Evolutionary conservation across 2,888 invertebrate genomes (phyloP), one percentile per base, ranked within the genome.

Genomic region (Seira sanloemensis): DNA sequence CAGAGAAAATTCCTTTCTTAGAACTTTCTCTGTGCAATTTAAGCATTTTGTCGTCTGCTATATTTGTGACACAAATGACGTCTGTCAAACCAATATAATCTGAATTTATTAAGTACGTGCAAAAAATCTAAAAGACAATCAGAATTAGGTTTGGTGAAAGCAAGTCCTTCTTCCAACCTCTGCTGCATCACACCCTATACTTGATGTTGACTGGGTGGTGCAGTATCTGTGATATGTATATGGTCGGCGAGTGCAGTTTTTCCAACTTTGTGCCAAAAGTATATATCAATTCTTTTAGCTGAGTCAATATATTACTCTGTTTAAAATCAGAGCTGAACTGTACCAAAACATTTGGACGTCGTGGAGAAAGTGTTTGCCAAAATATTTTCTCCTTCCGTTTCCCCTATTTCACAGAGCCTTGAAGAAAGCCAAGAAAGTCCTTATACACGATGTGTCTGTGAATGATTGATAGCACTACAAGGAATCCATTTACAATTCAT

Each of bases 381-480:
- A 69, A 58, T n/a, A 69, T 78, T 71, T 62, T 75, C 50, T 27
- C 27, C 62, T 72, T 62, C n/a, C 26, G 16, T 24, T 54, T 58
- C 23, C 66, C 66, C 25, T 50, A 18, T 12, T 12, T 16, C 50
- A 37, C 12, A 37, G 5, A 37, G 54, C n/a, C 23, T 25, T 54
- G 25, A 24, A 26, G 66, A 37, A 4, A 37, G 54, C n/a, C 23
- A 58, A 73, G 25, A 24, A 26, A 72, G 1, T 18, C 50, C 21
- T 50, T n/a, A n/a, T 23, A 23, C 54, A 58, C n/a, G n/a, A n/a
- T n/a, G 7, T 67, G 68, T 54, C 69, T 79, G 25, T 58, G 69
- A 25, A 75, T 80, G 80, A 80, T 80, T 80, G 80, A 80, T 80
- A 69, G 80, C 75, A 68, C 37, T 75, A 68, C 75, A 27, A 68